Evolutionary conservation across 2,113 vertebrate species (phyloP).

Genomic region (Lamprotornis superbus): DNA sequence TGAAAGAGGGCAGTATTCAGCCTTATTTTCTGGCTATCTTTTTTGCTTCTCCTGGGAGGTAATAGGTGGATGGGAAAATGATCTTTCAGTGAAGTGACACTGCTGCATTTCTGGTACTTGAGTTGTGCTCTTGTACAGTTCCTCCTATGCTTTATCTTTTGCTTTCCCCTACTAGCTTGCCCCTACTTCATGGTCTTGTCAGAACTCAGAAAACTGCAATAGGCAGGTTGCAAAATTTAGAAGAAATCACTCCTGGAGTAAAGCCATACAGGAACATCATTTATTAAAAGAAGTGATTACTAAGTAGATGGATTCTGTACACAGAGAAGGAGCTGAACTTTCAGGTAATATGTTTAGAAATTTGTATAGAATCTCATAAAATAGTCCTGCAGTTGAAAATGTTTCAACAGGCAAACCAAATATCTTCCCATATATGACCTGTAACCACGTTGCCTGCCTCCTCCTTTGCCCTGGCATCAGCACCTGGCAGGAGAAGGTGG

Average conservation of each 20-base stretch:
- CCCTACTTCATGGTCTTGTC: not conserved
- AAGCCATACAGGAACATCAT: not conserved
- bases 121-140: not conserved
- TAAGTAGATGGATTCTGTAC: not conserved
- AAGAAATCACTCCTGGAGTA: not conserved
- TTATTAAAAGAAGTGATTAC: not conserved
- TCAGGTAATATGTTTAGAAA: not conserved
- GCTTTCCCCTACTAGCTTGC: not conserved
- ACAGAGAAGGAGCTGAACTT: not conserved
- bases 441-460: accelerated
- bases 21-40: not conserved
- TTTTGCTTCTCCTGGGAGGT: not conserved
- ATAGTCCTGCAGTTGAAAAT: not conserved
- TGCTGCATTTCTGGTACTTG: not conserved
- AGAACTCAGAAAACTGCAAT: not conserved
- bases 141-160: not conserved
- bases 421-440: not conserved
- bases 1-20: not conserved
- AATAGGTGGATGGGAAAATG: not conserved
- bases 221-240: not conserved
- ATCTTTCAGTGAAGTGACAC: not conserved
- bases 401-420: not conserved
- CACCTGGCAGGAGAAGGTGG: not conserved
- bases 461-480: not conserved
- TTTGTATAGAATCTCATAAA: not conserved